Base-by-base conservation (phyloP, 2,113 vertebrate species). In the Archilochus colubris region DNA sequence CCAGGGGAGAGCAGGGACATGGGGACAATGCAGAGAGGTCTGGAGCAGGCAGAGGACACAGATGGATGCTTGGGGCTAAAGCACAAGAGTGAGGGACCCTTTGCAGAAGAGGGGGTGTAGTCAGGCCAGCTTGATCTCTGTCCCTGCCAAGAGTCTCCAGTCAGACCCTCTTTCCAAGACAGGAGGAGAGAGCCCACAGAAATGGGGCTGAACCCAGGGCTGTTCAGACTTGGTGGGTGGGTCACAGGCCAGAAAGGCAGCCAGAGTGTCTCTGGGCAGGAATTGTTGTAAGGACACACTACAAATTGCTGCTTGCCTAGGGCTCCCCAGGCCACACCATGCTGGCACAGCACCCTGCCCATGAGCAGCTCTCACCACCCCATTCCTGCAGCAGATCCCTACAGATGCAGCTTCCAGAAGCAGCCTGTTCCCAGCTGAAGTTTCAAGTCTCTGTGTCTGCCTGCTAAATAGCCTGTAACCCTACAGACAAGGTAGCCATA, bases 281-380 rank as follows among this genome's bases (percentile, higher is more conserved):
- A 73, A 46, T 10, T 59, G 23, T 33, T 91, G 72, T 18, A 43
- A 57, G 88, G 54, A 82, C 66, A 40, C 51, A 36, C 63, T 59
- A 50, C 46, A 33, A 48, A 64, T 7, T 62, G 59, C 64, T 70
- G 61, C 73, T 73, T 82, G 58, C 67, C 70, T 66, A 55, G 36
- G 82, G 7, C 12, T 31, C 59, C 46, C 0, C 0, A 28, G 33
- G 44, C 69, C 62, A 43, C 1, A 1, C 12, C 0, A 0, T 62
- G n/a, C 43, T 59, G 64, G 70, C 74, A 94, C 70, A 61, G 77
- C 75, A 33, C 67, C 0, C 0, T 53, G 89, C 78, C 91, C 74
- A 38, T 5, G 66, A 72, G 91, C 77, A 53, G 53, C 5, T n/a
- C 77, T 80, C 0, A 5, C 76, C 91, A 93, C 91, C 69, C 82